Conservation (phyloP, 2,888 invertebrate genomes). For the Dryococelus australis region DNA sequence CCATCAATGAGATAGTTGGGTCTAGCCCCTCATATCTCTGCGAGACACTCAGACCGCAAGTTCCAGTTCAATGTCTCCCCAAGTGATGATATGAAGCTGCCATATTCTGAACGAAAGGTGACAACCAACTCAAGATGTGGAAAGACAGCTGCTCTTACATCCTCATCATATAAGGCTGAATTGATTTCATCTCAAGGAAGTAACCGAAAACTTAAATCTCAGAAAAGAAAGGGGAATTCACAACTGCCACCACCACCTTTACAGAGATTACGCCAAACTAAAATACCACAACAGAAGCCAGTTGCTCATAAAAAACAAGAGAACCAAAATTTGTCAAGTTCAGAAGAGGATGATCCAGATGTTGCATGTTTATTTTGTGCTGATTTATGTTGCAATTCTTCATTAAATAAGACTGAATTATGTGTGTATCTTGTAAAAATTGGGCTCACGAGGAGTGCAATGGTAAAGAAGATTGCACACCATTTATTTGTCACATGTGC, state of each 20-base stretch:
- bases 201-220: neutral
- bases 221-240: neutral
- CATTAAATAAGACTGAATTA: neutral
- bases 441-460: conserved; percentile 48
- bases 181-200: neutral
- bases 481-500: too few relatives aligned
- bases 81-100: neutral
- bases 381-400: neutral
- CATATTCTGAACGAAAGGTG: neutral
- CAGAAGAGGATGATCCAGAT: conserved; percentile 23
- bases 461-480: neutral
- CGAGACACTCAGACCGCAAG: neutral
- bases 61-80: neutral
- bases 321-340: neutral
- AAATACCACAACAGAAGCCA: neutral
- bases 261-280: neutral
- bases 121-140: neutral
- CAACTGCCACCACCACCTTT: neutral
- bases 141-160: neutral
- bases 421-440: neutral
- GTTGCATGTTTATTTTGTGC: conserved; percentile 28
- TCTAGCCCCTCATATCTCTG: too few relatives aligned
- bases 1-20: too few relatives aligned
- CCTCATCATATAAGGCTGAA: conserved; percentile 20
- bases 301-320: neutral